Base-by-base conservation (phyloP, 2,888 invertebrate genomes). In the Malthinus seriepunctatus region DNA sequence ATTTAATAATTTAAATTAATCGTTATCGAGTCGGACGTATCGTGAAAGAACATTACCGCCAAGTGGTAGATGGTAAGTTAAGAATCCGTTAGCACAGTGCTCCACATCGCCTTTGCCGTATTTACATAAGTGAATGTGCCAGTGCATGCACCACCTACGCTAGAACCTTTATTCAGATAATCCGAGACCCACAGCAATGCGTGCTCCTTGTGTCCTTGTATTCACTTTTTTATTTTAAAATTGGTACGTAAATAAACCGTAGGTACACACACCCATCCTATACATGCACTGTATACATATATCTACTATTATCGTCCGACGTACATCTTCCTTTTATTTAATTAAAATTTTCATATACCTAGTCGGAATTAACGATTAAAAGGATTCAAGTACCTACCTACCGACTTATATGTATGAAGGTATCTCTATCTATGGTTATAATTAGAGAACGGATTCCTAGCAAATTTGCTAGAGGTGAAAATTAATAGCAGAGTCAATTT, bases 61-160 rank as follows among this genome's bases (percentile, higher is more conserved):
- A 55, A 51, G 54, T 59, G 51, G 51, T 42, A 34, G 51, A 51
- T 47, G 42, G 46, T 46, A 55, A 37, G 45, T 46, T 55, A 39
- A 52, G 60, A 51, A 51, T 60, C 60, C 56, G 57, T 51, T 66
- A 66, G 64, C 66, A 64, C 62, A 64, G 64, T 66, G 66, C 63
- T 66, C 64, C 60, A 66, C 66, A 66, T 66, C 58, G 56, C 55
- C 47, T 48, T 15, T 51, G 34, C 51, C 23, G 33, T 46, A 60
- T 60, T 60, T 56, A 60, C 60, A 60, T 60, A 60, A 60, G 60
- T 60, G 60, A 60, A 60, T 60, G 60, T 56, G 56, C 56, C 56
- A 56, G 60, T 56, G 56, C 56, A 51, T 39, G 34, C 59, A 49
- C 44, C 59, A 49, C 59, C 59, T 42, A 59, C 59, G 31, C 59